These are phyloP conservation scores for Dromiciops gliroides DNA, from an alignment of 2,113 vertebrate genomes.

Conservation along the genomic window DNA sequence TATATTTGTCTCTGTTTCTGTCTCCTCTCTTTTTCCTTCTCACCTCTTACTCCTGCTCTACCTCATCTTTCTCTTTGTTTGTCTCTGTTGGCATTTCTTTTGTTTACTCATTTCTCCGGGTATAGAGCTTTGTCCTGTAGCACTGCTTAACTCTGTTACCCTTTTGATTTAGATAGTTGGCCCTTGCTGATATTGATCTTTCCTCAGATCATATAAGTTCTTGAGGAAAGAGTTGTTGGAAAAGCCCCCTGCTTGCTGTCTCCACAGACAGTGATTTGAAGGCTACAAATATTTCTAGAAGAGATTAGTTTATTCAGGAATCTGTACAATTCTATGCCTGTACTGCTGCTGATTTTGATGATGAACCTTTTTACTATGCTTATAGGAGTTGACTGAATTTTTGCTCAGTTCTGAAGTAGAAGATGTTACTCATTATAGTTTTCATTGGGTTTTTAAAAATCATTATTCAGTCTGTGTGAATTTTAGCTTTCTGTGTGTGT, in stretches of 20 bases:
- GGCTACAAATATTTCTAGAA: background rate
- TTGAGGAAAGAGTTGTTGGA: background rate
- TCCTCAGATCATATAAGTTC: background rate
- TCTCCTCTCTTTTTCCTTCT: too few relatives aligned
- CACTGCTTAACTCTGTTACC: background rate
- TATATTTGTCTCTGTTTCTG: too few relatives aligned
- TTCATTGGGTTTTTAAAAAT: background rate
- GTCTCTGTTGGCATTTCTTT: background rate
- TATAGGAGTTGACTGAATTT: background rate
- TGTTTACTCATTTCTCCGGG: background rate
- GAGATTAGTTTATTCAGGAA: background rate
- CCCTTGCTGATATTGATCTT: background rate
- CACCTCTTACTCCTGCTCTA: background rate
- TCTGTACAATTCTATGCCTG: background rate
- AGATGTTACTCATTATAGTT: background rate
- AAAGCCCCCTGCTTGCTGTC: background rate
- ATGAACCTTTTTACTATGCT: background rate
- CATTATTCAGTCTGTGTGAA: background rate
- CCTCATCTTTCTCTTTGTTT: background rate
- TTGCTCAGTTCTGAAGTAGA: background rate
- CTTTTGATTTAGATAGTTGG: background rate
- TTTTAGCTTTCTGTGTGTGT: too few relatives aligned
- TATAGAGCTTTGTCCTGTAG: background rate
- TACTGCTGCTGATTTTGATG: background rate
- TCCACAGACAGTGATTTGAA: background rate